phyloP scores from a whole-genome alignment of 2,797 vertebrate species.

The Tenualosa thibaudeaui region DNA sequence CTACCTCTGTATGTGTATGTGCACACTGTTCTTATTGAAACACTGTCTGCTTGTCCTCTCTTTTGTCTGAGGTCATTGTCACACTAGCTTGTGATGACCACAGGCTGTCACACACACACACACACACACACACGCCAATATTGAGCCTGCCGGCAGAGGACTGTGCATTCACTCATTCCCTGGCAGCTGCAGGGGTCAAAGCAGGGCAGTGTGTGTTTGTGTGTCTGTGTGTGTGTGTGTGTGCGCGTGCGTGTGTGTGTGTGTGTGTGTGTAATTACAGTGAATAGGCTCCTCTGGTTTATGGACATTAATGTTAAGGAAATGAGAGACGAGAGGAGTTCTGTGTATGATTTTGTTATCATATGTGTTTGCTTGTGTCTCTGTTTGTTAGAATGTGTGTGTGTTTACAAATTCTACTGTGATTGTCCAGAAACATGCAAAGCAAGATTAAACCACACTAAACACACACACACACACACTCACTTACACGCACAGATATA shows the following conservation, averaged over 20 bases:
- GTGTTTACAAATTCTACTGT: not conserved
- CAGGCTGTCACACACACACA: slow-evolving; percentile 6
- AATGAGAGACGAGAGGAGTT: not conserved
- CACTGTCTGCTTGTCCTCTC: not conserved
- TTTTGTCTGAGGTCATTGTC: slow-evolving; percentile 18
- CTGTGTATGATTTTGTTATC: not conserved
- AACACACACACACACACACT: too few relatives aligned
- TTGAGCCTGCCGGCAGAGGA: slow-evolving; percentile 51
- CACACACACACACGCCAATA: slow-evolving; percentile 36
- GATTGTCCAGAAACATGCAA: too few relatives aligned
- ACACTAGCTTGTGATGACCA: slow-evolving; percentile 14
- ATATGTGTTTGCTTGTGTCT: not conserved
- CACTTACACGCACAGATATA: not conserved
- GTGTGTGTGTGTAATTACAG: slow-evolving; percentile 11
- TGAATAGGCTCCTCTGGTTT: not conserved
- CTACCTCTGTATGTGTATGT: not conserved
- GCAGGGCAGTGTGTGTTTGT: slow-evolving; percentile 32
- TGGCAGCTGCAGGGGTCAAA: slow-evolving; percentile 45
- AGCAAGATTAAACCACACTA: not conserved
- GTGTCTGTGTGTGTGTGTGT: slow-evolving; percentile 24
- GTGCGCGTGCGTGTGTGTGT: slow-evolving; percentile 17
- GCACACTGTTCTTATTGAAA: slow-evolving; percentile 4
- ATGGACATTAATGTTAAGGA: not conserved
- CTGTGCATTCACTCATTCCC: slow-evolving; percentile 28
- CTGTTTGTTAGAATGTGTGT: not conserved